Conservation (phyloP, 1,140 invertebrate species). For the Cheumatopsyche charites region DNA sequence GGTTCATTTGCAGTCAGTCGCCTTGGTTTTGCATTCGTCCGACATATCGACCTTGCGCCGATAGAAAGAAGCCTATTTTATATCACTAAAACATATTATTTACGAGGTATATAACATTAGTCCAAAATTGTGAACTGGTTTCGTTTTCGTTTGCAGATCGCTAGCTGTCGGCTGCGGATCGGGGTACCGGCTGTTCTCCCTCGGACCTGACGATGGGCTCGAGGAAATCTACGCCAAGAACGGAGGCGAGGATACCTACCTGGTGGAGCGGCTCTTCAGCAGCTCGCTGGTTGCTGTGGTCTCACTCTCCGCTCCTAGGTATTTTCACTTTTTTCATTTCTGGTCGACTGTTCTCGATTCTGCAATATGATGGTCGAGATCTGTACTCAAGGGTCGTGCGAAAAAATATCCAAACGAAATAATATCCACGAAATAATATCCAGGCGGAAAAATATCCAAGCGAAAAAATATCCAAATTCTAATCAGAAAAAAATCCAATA, state of each 20-base stretch:
- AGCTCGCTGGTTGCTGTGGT: slow-evolving; percentile 97
- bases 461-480: no score
- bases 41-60: not conserved
- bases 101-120: no score
- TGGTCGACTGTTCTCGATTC: no score
- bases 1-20: not conserved
- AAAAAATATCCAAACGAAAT: no score
- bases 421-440: no score
- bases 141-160: slow-evolving; percentile 68
- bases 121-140: no score
- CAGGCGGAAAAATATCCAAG: no score
- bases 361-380: no score
- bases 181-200: slow-evolving; percentile 87
- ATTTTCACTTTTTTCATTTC: not conserved
- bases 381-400: no score
- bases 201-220: slow-evolving; percentile 81
- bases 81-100: no score
- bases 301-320: slow-evolving; percentile 87
- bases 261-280: slow-evolving; percentile 96
- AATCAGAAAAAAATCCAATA: no score
- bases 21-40: slow-evolving; percentile 1
- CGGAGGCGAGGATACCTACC: slow-evolving; percentile 85
- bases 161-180: slow-evolving; percentile 88
- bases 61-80: not conserved
- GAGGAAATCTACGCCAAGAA: slow-evolving; percentile 81